These are phyloP conservation scores for Lycorma delicatula DNA, from an alignment of 1,140 invertebrate species.

Conservation along the genomic window DNA sequence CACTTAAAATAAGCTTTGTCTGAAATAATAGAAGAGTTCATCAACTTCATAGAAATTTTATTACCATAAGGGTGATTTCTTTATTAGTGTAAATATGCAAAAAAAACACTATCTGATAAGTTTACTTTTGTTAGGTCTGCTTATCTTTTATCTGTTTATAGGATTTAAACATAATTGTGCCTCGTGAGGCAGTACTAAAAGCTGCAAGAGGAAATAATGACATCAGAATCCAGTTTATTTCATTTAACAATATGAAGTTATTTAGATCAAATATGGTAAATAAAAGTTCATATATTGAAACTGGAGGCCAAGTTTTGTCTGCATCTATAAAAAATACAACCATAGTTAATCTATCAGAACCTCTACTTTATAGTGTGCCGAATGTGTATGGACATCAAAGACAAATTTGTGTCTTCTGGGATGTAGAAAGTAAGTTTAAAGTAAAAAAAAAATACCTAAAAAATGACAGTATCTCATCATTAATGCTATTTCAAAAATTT, in stretches of 20 bases:
- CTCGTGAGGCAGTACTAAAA: conserved; percentile 14
- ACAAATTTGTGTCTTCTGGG: conserved; percentile 42
- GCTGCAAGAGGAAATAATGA: conserved; percentile 8
- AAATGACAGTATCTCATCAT: too few relatives aligned
- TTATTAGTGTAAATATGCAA: too few relatives aligned
- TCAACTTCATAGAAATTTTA: too few relatives aligned
- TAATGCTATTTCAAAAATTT: too few relatives aligned
- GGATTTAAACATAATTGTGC: conserved; percentile 15
- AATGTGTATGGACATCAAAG: conserved; percentile 22
- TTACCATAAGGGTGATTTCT: too few relatives aligned
- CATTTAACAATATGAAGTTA: conserved; percentile 14
- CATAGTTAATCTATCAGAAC: conserved; percentile 36
- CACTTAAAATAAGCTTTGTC: too few relatives aligned
- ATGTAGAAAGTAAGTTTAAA: conserved; percentile 38
- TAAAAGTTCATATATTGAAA: conserved; percentile 1
- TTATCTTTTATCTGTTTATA: not conserved
- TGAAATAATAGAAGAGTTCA: too few relatives aligned
- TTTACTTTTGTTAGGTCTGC: not conserved
- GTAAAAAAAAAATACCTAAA: too few relatives aligned
- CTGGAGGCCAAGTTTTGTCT: conserved; percentile 19
- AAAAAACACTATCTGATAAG: too few relatives aligned
- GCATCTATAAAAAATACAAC: conserved; percentile 29
- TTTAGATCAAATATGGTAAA: conserved; percentile 5
- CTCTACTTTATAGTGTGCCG: conserved; percentile 37
- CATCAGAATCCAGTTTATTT: conserved; percentile 15